Evolutionary conservation across 2,113 vertebrate genomes (phyloP), one percentile per base, ranked within the genome.

Genomic region (Erinaceus europaeus): DNA sequence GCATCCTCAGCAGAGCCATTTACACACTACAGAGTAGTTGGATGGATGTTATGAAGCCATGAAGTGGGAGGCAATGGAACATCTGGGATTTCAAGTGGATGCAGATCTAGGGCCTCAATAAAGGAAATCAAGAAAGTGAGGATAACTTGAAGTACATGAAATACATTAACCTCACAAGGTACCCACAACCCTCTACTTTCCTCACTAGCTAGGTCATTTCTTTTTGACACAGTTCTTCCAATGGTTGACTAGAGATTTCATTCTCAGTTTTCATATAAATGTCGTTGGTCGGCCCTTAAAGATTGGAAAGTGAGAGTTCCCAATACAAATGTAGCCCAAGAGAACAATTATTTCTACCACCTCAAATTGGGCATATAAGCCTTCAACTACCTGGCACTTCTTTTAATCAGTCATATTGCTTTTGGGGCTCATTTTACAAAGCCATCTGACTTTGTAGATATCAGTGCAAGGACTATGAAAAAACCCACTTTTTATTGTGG

Each of bases 381-480:
- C 84, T 93, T 93, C 84, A 80, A 52, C 84, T 91, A 82, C 50
- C 62, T 62, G 71, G 55, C 42, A 74, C 86, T 92, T 91, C 91
- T 95, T 96, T 96, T 96, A 89, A 95, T 96, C 90, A 95, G 89
- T 64, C 65, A 23, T 18, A 69, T 78, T 83, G 86, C 77, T 88
- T 86, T 78, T 34, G 90, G 84, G n/a, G 84, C 52, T 88, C 89
- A 53, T 87, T 90, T 90, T 50, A 92, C 92, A 94, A 87, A 94
- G 93, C 90, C 89, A 89, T 84, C 46, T 91, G 84, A 55, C 89
- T 94, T 93, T 92, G 87, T 75, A 87, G 75, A 95, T 89, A 89
- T 90, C 92, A 96, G 84, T 74, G 81, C 55, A 75, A 59, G 62
- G 61, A 57, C 84, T 78, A 81, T 76, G 90, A 94, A 92, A 89